These are phyloP conservation scores for Ceraclea dissimilis DNA, from an alignment of 2,888 invertebrate species.

Conservation along the genomic window DNA sequence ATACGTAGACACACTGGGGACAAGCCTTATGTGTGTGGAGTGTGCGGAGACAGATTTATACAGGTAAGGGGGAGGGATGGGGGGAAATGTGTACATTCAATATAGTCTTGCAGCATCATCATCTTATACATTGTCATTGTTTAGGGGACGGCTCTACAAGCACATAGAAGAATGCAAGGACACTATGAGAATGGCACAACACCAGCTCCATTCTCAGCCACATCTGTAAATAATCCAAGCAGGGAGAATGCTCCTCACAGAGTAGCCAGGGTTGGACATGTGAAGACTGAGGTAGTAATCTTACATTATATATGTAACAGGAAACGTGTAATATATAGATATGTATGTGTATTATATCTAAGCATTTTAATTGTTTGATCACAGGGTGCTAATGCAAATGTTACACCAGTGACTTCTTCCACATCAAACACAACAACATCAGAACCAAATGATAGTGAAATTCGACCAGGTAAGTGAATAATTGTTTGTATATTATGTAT, in stretches of 20 bases:
- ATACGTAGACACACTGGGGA: conserved; percentile 64
- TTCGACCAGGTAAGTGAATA: background rate
- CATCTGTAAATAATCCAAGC: conserved; percentile 21
- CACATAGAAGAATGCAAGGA: conserved; percentile 54
- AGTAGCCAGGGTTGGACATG: conserved; percentile 14
- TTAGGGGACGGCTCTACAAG: conserved; percentile 50
- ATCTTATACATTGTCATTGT: too few species aligned
- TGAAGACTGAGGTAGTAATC: conserved; percentile 11
- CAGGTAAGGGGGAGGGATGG: too few species aligned
- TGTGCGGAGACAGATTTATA: conserved; percentile 62
- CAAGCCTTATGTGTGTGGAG: conserved; percentile 57
- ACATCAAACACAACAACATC: background rate
- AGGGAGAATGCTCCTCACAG: conserved; percentile 18
- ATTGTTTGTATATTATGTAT: too few species aligned
- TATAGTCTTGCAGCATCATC: too few species aligned
- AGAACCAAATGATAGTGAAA: background rate
- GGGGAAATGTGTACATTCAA: too few species aligned
- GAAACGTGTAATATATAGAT: too few species aligned
- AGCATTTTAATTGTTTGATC: too few species aligned
- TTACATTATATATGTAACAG: background rate
- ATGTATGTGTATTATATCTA: too few species aligned
- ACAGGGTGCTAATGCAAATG: background rate
- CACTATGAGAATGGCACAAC: conserved; percentile 35
- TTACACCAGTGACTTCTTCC: background rate
- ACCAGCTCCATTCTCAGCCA: conserved; percentile 14